Evolutionary conservation across 2,888 invertebrate species (phyloP).

Genomic region (Abrostola tripartita): DNA sequence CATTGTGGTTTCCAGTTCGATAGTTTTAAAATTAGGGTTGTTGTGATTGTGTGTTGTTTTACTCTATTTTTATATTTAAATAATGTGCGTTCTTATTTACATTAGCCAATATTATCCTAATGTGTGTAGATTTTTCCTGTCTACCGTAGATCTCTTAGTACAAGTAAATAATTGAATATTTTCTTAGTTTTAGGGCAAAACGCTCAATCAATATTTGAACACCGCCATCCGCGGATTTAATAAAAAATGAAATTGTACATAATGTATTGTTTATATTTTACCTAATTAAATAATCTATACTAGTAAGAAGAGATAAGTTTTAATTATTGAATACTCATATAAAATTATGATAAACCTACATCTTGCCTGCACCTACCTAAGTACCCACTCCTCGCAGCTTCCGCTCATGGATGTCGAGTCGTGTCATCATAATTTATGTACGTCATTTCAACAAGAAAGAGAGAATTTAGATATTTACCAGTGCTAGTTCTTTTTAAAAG

Average conservation of each 20-base stretch:
- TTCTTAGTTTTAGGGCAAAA: conserved; percentile 52
- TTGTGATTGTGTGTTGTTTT: conserved; percentile 40
- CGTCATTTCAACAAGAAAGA: too few species aligned
- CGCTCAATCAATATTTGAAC: conserved; percentile 48
- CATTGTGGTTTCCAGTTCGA: conserved; percentile 9
- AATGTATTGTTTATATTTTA: conserved; percentile 51
- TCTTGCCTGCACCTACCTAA: too few species aligned
- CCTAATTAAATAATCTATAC: conserved; percentile 47
- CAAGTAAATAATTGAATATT: conserved; percentile 43
- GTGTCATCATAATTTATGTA: too few species aligned
- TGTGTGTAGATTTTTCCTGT: conserved; percentile 30
- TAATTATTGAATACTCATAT: neutral
- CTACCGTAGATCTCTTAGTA: conserved; percentile 39
- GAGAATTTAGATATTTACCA: too few species aligned
- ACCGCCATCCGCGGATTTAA: conserved; percentile 35
- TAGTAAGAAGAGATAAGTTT: conserved; percentile 28
- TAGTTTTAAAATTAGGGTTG: conserved; percentile 25
- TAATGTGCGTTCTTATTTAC: conserved; percentile 37
- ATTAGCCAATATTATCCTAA: conserved; percentile 34
- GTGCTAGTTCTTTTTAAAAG: too few species aligned
- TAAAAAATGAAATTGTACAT: conserved; percentile 52
- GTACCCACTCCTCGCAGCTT: too few species aligned
- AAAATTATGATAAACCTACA: neutral
- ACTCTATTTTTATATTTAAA: conserved; percentile 27
- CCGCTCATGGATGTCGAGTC: too few species aligned